Evolutionary conservation across 2,888 invertebrate genomes (phyloP).

Genomic region (Bimastos eiseni): DNA sequence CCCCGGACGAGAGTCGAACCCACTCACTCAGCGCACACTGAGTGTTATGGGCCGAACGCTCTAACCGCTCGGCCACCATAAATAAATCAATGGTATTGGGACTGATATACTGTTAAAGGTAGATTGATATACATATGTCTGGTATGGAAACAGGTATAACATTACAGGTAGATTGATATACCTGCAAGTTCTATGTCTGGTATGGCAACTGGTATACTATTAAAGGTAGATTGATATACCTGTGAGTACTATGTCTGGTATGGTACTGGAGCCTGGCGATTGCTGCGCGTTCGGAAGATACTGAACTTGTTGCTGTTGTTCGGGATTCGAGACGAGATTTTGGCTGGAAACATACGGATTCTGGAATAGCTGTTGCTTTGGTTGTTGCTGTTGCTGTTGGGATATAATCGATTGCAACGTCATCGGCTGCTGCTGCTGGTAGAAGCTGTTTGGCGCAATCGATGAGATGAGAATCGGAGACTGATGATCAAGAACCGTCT

Average conservation of each 20-base stretch:
- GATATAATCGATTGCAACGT: not conserved
- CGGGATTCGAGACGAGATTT: not conserved
- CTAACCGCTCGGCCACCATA: too few species aligned
- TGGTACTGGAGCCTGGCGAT: constrained; percentile 33
- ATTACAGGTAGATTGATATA: not conserved
- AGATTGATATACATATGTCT: not conserved
- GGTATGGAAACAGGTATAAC: not conserved
- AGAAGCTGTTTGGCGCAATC: constrained; percentile 16
- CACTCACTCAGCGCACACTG: too few species aligned
- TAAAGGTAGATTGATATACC: constrained; percentile 30
- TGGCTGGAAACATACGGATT: constrained; percentile 19
- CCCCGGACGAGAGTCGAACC: too few species aligned
- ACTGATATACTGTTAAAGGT: not conserved
- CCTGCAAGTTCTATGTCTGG: constrained; percentile 9
- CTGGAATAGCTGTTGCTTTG: constrained; percentile 6
- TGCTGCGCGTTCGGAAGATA: constrained; percentile 1
- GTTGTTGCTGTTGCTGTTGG: not conserved
- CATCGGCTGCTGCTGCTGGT: not conserved
- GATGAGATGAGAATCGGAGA: not conserved
- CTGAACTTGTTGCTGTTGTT: constrained; percentile 5
- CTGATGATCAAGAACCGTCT: constrained; percentile 8
- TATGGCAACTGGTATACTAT: not conserved
- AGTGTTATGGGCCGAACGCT: too few species aligned
- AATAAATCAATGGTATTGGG: too few species aligned
- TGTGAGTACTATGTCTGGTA: constrained; percentile 43